Percentiles rank a stretch among this genome's conserved stretches.
Conservation (phyloP, 2,797 vertebrate species). For the Gymnocypris eckloni region DNA sequence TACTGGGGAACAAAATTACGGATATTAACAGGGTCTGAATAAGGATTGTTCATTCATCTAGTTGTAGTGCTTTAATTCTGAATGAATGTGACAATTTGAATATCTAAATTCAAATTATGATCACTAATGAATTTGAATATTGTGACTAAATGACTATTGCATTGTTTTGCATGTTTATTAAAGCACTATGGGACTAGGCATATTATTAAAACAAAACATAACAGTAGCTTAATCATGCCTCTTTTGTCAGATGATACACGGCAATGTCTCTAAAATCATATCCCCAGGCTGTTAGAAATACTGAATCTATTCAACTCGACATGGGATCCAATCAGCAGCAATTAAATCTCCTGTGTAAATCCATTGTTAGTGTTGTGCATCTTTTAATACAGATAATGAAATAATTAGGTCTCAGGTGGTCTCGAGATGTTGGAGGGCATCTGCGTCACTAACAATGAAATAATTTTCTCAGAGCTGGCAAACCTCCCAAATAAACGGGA, state of each 20-base stretch:
- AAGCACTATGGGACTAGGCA: not conserved
- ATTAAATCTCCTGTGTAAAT: conserved; percentile 10
- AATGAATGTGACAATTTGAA: not conserved
- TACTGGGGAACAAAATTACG: conserved; percentile 7
- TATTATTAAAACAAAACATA: conserved; percentile 23
- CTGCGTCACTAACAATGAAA: conserved; percentile 15
- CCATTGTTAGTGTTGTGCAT: conserved; percentile 24
- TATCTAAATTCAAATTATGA: conserved; percentile 1
- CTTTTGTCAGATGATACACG: not conserved
- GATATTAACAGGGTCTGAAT: conserved; percentile 15
- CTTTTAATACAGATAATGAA: conserved; percentile 30
- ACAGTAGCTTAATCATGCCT: conserved; percentile 11
- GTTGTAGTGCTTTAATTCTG: conserved; percentile 2
- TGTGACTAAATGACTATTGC: not conserved
- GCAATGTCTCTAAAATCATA: conserved; percentile 23
- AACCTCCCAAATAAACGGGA: not conserved
- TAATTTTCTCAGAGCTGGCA: conserved; percentile 23
- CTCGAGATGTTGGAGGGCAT: conserved; percentile 6
- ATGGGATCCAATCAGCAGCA: conserved; percentile 20
- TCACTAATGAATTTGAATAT: not conserved
- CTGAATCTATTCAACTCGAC: not conserved
- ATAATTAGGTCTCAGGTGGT: conserved; percentile 51
- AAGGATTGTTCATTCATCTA: not conserved
- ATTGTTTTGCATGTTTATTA: conserved; percentile 20
- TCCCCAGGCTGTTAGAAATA: not conserved